Evolutionary conservation across 2,113 vertebrate genomes (phyloP).

Genomic region (Osmerus mordax): DNA sequence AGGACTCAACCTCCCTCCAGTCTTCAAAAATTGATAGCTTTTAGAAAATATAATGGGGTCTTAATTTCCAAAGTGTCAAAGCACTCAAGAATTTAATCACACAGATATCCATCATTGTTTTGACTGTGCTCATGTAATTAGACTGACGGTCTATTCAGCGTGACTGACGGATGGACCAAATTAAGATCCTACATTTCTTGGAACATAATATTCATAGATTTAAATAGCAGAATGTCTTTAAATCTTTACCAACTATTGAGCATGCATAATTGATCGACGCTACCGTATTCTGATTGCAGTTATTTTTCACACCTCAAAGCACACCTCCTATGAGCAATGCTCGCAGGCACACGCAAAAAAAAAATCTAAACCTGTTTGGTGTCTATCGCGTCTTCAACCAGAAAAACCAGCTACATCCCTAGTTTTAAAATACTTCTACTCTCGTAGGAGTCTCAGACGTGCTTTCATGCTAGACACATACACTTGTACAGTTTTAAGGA

Average conservation of each 20-base stretch:
- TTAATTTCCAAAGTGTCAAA: conserved; percentile 17
- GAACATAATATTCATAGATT: neutral
- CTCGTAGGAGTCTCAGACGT: neutral
- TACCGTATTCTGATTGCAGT: conserved; percentile 8
- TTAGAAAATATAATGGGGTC: conserved; percentile 31
- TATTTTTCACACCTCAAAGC: conserved; percentile 7
- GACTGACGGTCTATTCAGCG: too few species aligned
- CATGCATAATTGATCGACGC: conserved; percentile 33
- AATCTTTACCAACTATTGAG: neutral
- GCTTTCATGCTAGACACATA: neutral
- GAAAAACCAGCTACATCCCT: conserved; percentile 57
- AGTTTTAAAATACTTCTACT: conserved; percentile 13
- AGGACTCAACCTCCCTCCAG: conserved; percentile 16
- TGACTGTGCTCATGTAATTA: neutral
- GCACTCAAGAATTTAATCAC: conserved; percentile 20
- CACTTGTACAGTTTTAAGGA: neutral
- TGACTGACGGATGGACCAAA: neutral
- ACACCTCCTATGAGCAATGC: conserved; percentile 11
- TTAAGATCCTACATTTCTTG: conserved; percentile 19
- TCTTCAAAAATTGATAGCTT: conserved; percentile 5
- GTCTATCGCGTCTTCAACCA: conserved; percentile 53
- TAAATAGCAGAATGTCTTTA: neutral
- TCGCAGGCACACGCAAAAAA: conserved; percentile 18
- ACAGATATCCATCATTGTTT: conserved; percentile 3
- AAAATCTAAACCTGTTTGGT: conserved; percentile 51